phyloP scores from a whole-genome alignment of 2,797 vertebrate species.

The Sebastes umbrosus region DNA sequence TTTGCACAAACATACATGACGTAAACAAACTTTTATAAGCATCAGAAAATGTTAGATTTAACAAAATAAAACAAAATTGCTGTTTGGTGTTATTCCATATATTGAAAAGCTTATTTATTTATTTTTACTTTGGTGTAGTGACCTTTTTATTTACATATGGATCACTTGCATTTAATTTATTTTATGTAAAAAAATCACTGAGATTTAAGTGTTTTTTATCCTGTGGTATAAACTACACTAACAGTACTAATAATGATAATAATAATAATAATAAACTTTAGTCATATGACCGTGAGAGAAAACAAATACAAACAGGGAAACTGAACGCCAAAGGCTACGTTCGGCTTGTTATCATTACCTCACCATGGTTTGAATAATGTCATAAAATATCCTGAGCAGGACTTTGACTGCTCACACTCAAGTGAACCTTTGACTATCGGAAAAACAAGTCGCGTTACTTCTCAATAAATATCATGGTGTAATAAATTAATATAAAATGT shows the following conservation, averaged over 20 bases:
- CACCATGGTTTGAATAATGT: not conserved
- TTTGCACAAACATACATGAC: not conserved
- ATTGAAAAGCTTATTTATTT: not conserved
- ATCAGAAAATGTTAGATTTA: not conserved
- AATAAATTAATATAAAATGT: not conserved
- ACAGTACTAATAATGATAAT: not conserved
- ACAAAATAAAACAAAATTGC: not conserved
- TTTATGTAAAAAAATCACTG: not conserved
- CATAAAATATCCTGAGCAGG: slow-evolving; percentile 55
- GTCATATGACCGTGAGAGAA: not conserved
- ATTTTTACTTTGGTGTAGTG: not conserved
- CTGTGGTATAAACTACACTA: not conserved
- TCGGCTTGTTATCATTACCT: slow-evolving; percentile 1
- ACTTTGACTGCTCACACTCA: slow-evolving; percentile 54
- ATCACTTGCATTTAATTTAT: not conserved
- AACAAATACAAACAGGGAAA: not conserved
- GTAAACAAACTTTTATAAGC: not conserved
- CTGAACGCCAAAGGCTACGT: not conserved
- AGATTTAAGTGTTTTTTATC: not conserved
- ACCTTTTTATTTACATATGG: not conserved
- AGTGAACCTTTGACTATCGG: not conserved
- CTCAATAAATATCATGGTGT: not conserved
- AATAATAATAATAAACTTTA: not conserved
- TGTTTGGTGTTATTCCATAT: not conserved
- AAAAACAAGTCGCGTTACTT: not conserved